Evolutionary conservation across 1,140 invertebrate species (phyloP).

Genomic region (Marisa cornuarietis): DNA sequence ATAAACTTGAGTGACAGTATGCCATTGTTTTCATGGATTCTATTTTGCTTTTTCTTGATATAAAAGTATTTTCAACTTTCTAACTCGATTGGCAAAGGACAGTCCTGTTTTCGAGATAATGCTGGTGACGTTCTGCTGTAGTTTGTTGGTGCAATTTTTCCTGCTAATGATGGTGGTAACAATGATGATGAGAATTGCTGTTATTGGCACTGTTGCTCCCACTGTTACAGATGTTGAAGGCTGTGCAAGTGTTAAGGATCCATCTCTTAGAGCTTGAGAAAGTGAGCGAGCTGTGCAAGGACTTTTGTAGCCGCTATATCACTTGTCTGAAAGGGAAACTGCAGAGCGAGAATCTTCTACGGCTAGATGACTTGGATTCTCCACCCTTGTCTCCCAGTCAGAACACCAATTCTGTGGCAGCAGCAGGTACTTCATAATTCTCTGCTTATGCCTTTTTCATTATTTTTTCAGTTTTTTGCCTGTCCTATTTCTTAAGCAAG

Average conservation of each 20-base stretch:
- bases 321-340: conserved; percentile 63
- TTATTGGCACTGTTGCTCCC: neutral
- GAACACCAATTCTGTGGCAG: too few species aligned
- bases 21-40: too few species aligned
- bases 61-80: too few species aligned
- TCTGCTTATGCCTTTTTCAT: too few species aligned
- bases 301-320: conserved; percentile 66
- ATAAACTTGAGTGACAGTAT: too few species aligned
- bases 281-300: conserved; percentile 66
- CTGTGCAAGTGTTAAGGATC: conserved; percentile 66
- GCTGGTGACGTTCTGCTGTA: too few species aligned
- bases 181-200: neutral
- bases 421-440: too few species aligned
- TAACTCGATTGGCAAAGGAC: too few species aligned
- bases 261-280: conserved; percentile 67
- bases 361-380: conserved; percentile 50
- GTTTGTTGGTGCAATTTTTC: neutral
- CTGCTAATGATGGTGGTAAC: neutral
- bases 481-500: too few species aligned
- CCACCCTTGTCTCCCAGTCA: conserved; percentile 25
- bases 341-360: conserved; percentile 61
- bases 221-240: conserved; percentile 63
- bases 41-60: too few species aligned
- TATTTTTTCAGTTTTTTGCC: too few species aligned
- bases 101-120: neutral